Evolutionary conservation across 53 echinoderm and acorn worm species (phyloP).

Genomic region (Mesocentrotus franciscanus): DNA sequence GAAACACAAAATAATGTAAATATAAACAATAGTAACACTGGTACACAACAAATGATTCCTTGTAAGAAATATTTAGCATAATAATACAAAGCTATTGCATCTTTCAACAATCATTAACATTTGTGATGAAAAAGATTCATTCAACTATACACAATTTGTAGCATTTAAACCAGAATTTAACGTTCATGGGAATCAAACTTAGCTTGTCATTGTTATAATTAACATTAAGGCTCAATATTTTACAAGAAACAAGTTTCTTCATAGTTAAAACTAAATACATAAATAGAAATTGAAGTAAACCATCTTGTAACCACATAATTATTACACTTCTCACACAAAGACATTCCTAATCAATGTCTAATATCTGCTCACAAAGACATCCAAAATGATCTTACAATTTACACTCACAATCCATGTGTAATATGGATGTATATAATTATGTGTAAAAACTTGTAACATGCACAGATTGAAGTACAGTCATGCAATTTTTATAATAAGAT

Average conservation of each 20-base stretch:
- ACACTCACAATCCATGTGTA: not conserved
- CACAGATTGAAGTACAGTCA: not conserved
- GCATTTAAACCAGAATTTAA: not conserved
- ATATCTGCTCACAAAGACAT: not conserved
- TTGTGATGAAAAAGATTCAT: slow-evolving; percentile 4
- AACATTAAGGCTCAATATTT: not conserved
- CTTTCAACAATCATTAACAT: slow-evolving; percentile 6
- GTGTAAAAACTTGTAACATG: not conserved
- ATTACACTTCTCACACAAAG: not conserved
- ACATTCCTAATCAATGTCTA: not conserved
- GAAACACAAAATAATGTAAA: not conserved
- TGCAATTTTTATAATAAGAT: slow-evolving; percentile 1
- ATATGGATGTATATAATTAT: not conserved
- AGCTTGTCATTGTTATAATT: not conserved
- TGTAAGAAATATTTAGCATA: slow-evolving; percentile 31
- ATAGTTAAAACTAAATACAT: not conserved
- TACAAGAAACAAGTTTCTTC: not conserved
- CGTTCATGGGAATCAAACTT: not conserved
- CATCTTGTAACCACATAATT: not conserved
- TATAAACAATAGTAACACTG: not conserved
- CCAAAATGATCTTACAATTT: not conserved
- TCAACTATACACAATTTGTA: not conserved
- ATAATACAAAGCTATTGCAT: slow-evolving; percentile 36
- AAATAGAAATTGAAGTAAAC: not conserved
- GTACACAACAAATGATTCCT: not conserved